A percentile compares a stretch with the other conserved stretches of the same genome.
These are phyloP conservation scores for Myiozetetes cayanensis DNA, from an alignment of 2,113 vertebrate genomes.

Conservation along the genomic window DNA sequence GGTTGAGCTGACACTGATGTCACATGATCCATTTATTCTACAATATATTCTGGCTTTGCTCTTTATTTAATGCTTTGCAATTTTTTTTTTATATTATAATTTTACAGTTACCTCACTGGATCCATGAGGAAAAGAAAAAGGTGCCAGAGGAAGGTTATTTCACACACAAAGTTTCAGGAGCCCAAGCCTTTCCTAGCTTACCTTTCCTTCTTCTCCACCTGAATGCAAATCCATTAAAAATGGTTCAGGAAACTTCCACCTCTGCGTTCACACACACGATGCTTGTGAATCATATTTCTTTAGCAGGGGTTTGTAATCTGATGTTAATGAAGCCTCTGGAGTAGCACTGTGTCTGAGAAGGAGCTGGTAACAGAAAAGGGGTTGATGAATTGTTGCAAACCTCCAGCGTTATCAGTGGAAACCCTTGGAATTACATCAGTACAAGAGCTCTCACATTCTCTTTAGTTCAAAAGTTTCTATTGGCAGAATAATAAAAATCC, in stretches of 20 bases:
- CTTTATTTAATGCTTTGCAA: constrained; percentile 1
- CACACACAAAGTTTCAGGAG: not conserved
- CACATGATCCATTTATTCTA: constrained; percentile 1
- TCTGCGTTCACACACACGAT: not conserved
- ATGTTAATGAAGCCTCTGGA: not conserved
- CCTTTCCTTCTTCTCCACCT: not conserved
- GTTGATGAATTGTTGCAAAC: not conserved
- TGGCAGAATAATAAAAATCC: not conserved
- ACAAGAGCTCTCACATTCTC: not conserved
- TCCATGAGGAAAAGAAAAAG: not conserved
- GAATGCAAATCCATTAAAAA: not conserved
- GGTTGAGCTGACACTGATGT: not conserved
- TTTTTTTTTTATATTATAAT: constrained; percentile 24
- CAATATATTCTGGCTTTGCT: not conserved
- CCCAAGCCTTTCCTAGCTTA: not conserved
- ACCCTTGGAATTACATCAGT: not conserved
- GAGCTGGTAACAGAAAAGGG: not conserved
- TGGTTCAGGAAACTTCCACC: not conserved
- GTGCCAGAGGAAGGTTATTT: not conserved
- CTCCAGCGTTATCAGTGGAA: constrained; percentile 7
- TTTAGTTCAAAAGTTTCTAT: not conserved
- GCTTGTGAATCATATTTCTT: not conserved
- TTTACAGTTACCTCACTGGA: not conserved
- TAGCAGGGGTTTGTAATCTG: not conserved
- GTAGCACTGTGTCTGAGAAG: not conserved